Percentiles rank a stretch among this genome's conserved stretches.
phyloP scores from a whole-genome alignment of 1,140 invertebrate genomes.

The Dinoponera quadriceps region DNA sequence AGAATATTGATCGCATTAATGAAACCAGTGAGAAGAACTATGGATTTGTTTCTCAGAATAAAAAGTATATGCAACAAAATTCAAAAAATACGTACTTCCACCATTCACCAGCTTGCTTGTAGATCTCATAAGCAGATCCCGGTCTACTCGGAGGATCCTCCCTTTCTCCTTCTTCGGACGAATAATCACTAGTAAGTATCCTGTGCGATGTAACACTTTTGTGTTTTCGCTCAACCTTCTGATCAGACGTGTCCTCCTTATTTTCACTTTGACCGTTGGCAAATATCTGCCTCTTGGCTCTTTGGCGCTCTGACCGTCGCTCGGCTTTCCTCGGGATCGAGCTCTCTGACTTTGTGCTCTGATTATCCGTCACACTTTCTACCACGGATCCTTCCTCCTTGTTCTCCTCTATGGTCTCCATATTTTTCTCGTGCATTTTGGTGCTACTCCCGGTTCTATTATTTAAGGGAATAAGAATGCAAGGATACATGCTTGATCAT shows the following conservation, averaged over 20 bases:
- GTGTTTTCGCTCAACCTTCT: constrained; percentile 65
- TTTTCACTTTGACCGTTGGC: constrained; percentile 79
- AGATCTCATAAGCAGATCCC: constrained; percentile 81
- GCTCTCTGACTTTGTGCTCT: constrained; percentile 70
- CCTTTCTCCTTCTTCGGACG: constrained; percentile 81
- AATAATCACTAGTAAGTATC: constrained; percentile 82
- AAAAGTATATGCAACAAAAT: background rate
- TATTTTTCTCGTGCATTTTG: constrained; percentile 75
- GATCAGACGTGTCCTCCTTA: constrained; percentile 64
- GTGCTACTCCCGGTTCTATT: constrained; percentile 66
- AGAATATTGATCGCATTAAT: constrained; percentile 19
- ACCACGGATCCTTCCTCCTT: constrained; percentile 41
- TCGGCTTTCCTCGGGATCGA: constrained; percentile 74
- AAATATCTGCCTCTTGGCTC: constrained; percentile 78
- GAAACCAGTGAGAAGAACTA: constrained; percentile 19
- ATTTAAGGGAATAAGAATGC: background rate
- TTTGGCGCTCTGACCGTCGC: constrained; percentile 81
- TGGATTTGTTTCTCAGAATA: constrained; percentile 28
- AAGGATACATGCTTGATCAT: background rate
- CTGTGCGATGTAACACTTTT: constrained; percentile 72
- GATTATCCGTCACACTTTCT: constrained; percentile 38
- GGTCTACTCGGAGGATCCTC: constrained; percentile 77
- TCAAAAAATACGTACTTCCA: constrained; percentile 82
- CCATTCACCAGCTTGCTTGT: constrained; percentile 83
- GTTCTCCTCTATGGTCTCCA: constrained; percentile 75